Evolutionary conservation across 2,113 vertebrate genomes (phyloP).

Genomic region (Lasiurus cinereus): DNA sequence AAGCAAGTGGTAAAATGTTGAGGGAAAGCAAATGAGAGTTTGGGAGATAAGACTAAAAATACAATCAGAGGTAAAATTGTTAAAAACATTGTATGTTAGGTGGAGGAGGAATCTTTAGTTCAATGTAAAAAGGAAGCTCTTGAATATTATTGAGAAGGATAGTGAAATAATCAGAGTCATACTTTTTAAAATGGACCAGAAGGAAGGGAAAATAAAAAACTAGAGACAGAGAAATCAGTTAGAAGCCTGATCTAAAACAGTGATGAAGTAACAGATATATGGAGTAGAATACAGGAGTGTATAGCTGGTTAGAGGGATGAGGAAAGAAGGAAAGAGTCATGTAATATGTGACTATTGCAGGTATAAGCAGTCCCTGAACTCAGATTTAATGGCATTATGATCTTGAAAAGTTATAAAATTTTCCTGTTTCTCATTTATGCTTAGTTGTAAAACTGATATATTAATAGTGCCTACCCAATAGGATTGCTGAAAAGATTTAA

Average conservation of each 20-base stretch:
- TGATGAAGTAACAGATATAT: neutral
- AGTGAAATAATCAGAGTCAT: neutral
- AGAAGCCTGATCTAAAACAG: neutral
- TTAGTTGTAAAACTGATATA: neutral
- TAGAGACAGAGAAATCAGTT: neutral
- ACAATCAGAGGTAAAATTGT: neutral
- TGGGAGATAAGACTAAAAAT: neutral
- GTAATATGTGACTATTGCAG: fast-evolving
- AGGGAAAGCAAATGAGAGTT: neutral
- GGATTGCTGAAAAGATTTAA: neutral
- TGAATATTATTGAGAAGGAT: neutral
- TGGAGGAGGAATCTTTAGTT: neutral
- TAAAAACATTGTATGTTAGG: neutral
- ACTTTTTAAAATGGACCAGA: neutral
- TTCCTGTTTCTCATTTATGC: neutral
- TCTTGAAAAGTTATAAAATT: neutral
- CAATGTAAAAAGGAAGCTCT: neutral
- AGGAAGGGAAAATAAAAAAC: neutral
- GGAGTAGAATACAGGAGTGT: neutral
- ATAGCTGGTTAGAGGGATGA: no score
- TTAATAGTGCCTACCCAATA: neutral
- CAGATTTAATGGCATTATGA: neutral
- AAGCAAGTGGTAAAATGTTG: neutral
- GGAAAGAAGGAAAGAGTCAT: neutral
- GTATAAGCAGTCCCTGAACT: neutral